Percentiles rank a stretch among this genome's conserved stretches.
phyloP scores from a whole-genome alignment of 1,140 invertebrate genomes.

The Drosophila malerkotliana region DNA sequence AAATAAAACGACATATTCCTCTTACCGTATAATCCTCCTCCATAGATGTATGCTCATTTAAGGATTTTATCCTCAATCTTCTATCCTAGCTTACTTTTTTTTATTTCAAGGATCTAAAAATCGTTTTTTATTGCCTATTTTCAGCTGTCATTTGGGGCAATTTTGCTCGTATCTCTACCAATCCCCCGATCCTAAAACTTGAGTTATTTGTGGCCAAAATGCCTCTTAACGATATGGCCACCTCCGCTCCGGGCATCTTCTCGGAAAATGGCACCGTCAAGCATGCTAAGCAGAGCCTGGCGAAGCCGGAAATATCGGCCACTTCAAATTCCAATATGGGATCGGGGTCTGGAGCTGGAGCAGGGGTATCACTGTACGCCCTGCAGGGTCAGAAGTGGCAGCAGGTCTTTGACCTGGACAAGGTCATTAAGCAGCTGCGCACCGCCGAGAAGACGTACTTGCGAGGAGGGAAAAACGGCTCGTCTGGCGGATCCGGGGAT shows the following conservation, averaged over 20 bases:
- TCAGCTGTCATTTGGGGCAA: constrained; percentile 38
- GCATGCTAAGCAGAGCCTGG: constrained; percentile 37
- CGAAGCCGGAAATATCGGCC: constrained; percentile 20
- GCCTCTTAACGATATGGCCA: constrained; percentile 65
- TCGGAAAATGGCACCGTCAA: constrained; percentile 53
- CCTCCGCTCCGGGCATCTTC: constrained; percentile 44
- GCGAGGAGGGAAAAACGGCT: constrained; percentile 47
- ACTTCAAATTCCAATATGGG: constrained; percentile 1
- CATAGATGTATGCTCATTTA: too few species aligned
- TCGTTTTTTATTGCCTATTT: neutral
- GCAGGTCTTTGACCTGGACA: constrained; percentile 74
- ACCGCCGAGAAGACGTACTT: constrained; percentile 69
- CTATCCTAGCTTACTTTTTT: too few species aligned
- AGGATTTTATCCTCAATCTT: too few species aligned
- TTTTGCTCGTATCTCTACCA: constrained; percentile 32
- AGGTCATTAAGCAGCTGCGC: constrained; percentile 75
- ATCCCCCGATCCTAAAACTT: constrained; percentile 10
- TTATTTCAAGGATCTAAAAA: neutral
- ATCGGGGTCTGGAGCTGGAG: constrained; percentile 6
- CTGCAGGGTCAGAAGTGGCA: constrained; percentile 78
- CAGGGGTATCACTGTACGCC: constrained; percentile 33
- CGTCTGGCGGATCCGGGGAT: neutral
- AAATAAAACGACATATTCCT: too few species aligned
- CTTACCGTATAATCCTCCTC: too few species aligned
- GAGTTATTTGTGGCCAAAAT: constrained; percentile 27